Percentiles rank a stretch among this genome's conserved stretches.
Conservation (phyloP, 2,888 invertebrate genomes). For the Drosophila parthenogenetica region DNA sequence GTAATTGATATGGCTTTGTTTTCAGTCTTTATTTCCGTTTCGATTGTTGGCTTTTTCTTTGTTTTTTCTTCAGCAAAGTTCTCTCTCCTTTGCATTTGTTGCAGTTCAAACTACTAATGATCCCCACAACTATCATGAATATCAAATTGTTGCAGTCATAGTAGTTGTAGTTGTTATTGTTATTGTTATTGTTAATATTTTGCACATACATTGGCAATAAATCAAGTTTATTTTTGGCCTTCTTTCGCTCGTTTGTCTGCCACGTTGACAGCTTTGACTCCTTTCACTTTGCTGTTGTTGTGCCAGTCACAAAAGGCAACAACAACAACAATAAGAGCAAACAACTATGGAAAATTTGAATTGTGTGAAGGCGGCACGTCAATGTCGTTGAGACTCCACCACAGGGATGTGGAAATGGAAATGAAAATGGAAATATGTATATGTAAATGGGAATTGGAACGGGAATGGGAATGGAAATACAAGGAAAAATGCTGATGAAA, state of each 20-base stretch:
- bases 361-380: constrained; percentile 80
- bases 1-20: constrained; percentile 77
- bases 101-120: constrained; percentile 50
- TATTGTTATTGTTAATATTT: constrained; percentile 28
- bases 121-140: constrained; percentile 43
- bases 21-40: constrained; percentile 34
- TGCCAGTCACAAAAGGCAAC: constrained; percentile 48
- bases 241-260: constrained; percentile 48
- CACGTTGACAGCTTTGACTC: constrained; percentile 51
- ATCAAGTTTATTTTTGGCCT: constrained; percentile 67
- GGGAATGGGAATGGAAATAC: constrained; percentile 22
- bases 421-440: constrained; percentile 21
- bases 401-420: constrained; percentile 20
- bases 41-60: constrained; percentile 20
- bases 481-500: constrained; percentile 43
- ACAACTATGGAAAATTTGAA: constrained; percentile 63
- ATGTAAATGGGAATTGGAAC: constrained; percentile 18
- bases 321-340: constrained; percentile 40
- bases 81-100: not conserved
- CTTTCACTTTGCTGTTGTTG: constrained; percentile 63
- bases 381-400: constrained; percentile 56
- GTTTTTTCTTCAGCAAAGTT: not conserved
- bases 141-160: constrained; percentile 21
- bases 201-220: constrained; percentile 64
- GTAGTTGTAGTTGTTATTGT: constrained; percentile 23